A percentile compares a stretch with the other conserved stretches of the same genome.
These are phyloP conservation scores for Chloroceryle aenea DNA, from an alignment of 2,113 vertebrate genomes.

Conservation along the genomic window DNA sequence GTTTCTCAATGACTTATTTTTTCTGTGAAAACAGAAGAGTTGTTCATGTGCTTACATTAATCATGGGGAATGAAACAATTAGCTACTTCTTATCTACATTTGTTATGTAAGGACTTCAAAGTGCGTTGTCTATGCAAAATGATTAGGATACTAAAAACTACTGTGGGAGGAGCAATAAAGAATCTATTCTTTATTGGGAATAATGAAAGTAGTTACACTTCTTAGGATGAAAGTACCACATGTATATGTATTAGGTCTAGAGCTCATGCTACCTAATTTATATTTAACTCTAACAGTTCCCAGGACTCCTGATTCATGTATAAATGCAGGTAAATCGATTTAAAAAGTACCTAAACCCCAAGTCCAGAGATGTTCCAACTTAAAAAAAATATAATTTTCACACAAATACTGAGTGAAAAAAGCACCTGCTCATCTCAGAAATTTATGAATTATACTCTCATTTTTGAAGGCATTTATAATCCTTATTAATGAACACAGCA, in stretches of 20 bases:
- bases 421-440: fast-evolving
- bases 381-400: not conserved
- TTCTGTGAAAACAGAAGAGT: not conserved
- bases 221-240: not conserved
- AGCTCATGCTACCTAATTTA: not conserved
- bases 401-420: not conserved
- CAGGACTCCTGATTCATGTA: not conserved
- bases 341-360: not conserved
- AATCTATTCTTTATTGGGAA: not conserved
- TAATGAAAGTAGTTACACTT: not conserved
- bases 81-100: not conserved
- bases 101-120: not conserved
- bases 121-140: not conserved
- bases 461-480: not conserved
- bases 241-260: not conserved
- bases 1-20: not conserved
- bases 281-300: not conserved
- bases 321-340: not conserved
- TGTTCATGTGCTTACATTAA: not conserved
- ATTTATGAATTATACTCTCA: not conserved
- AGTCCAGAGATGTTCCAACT: not conserved
- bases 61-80: not conserved
- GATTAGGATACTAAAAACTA: not conserved
- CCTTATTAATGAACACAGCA: not conserved
- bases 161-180: not conserved